Percentiles rank a stretch among this genome's conserved stretches.
Evolutionary conservation across 2,113 vertebrate species (phyloP).

Genomic region (Fregetta grallaria): DNA sequence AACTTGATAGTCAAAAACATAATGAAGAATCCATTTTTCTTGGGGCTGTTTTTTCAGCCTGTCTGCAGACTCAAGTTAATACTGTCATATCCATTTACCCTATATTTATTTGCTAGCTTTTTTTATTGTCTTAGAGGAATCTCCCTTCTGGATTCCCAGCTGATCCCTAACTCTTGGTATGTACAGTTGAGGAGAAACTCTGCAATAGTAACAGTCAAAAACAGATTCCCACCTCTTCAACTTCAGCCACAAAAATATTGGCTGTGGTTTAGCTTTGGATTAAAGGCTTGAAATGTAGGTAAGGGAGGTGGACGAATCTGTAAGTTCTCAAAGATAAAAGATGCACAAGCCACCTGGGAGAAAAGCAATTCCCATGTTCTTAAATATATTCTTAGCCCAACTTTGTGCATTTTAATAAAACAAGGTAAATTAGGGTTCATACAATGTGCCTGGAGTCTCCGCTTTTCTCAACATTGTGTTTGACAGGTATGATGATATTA

Average conservation of each 20-base stretch:
- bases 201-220: background rate
- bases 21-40: background rate
- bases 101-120: background rate
- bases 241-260: background rate
- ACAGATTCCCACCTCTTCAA: background rate
- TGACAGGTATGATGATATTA: background rate
- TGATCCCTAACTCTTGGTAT: background rate
- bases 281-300: background rate
- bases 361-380: background rate
- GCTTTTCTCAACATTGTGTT: background rate
- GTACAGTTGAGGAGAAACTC: background rate
- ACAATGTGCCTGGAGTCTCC: background rate
- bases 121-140: background rate
- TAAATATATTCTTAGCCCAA: background rate
- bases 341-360: background rate
- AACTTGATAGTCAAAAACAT: background rate
- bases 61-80: background rate
- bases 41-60: background rate
- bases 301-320: background rate
- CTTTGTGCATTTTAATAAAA: background rate
- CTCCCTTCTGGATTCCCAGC: background rate
- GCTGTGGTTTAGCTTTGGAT: background rate
- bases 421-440: background rate
- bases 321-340: background rate
- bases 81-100: background rate